phyloP scores from a whole-genome alignment of 1,140 invertebrate species.

The Andrena cerasifolii region DNA sequence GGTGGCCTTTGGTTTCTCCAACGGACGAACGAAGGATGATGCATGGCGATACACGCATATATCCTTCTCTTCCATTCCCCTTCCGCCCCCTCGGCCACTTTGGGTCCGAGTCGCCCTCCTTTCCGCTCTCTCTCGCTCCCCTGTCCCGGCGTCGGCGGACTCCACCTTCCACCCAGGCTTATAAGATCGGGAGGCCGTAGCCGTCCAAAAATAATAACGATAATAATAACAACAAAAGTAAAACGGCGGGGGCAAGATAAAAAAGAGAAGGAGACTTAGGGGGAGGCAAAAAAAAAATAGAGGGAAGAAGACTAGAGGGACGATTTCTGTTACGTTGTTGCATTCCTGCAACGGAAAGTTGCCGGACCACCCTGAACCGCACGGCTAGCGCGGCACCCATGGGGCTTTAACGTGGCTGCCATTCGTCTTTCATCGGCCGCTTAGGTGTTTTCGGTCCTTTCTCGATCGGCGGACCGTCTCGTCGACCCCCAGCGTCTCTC shows the following conservation, averaged over 20 bases:
- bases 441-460: conserved; percentile 40
- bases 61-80: conserved; percentile 48
- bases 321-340: conserved; percentile 79
- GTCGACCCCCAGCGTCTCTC: neutral
- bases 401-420: conserved; percentile 70
- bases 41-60: conserved; percentile 81
- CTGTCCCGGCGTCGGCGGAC: conserved; percentile 58
- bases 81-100: conserved; percentile 50
- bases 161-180: conserved; percentile 71
- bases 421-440: conserved; percentile 67
- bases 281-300: conserved; percentile 70
- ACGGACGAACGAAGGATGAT: conserved; percentile 79
- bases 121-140: conserved; percentile 50
- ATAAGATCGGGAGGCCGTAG: conserved; percentile 62
- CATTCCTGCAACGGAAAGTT: conserved; percentile 80
- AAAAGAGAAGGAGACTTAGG: conserved; percentile 56
- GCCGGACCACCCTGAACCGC: conserved; percentile 77
- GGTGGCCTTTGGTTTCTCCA: conserved; percentile 80
- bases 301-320: conserved; percentile 73
- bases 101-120: conserved; percentile 60
- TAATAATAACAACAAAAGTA: conserved; percentile 76
- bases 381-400: conserved; percentile 66
- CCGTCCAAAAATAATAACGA: conserved; percentile 76
- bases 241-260: conserved; percentile 57
- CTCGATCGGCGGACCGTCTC: neutral